Evolutionary conservation across 2,113 vertebrate genomes (phyloP), one percentile per base, ranked within the genome.

Genomic region (Sebastes fasciatus): DNA sequence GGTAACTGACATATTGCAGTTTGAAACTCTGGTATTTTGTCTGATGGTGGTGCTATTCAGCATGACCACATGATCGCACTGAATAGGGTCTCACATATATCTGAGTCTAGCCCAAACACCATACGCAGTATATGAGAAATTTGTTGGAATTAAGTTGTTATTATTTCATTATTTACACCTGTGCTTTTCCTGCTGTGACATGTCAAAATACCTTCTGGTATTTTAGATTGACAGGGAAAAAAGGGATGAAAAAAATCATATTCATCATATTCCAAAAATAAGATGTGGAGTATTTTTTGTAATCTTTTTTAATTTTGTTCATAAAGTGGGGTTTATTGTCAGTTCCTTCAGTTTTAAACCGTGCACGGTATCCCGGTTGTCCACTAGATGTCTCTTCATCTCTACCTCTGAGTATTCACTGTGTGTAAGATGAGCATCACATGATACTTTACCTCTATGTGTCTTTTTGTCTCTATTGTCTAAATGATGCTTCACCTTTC

Each of bases 341-440:
- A 4, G 5, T 7, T 34, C 75, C 17, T 8, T 64, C 10, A 16
- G 6, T 67, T 23, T 49, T 19, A 19, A 48, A 17, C 23, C 52
- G 49, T 88, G 54, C 34, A 70, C 48, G 62, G 62, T 55, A 72
- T 26, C 19, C 52, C 43, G 4, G 0, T 78, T 88, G 86, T 52
- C 92, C 92, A 90, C 92, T 92, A 93, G 93, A 88, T 93, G 91
- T 91, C 93, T 77, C 82, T 54, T 83, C 48, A 51, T 64, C 54
- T 77, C 90, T 66, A 88, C 48, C 58, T 72, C 52, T 62, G 69
- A 71, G 10, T 40, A 2, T 26, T 68, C 23, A 58, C 57, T 49
- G 1, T 84, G 48, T 19, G 26, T 57, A 16, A 19, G n/a, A 55
- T 76, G 45, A 86, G 62, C 63, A 16, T 83, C 74, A 82, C 67